Conservation (phyloP, 2,797 vertebrate genomes). For the Thripadectes ignobilis region DNA sequence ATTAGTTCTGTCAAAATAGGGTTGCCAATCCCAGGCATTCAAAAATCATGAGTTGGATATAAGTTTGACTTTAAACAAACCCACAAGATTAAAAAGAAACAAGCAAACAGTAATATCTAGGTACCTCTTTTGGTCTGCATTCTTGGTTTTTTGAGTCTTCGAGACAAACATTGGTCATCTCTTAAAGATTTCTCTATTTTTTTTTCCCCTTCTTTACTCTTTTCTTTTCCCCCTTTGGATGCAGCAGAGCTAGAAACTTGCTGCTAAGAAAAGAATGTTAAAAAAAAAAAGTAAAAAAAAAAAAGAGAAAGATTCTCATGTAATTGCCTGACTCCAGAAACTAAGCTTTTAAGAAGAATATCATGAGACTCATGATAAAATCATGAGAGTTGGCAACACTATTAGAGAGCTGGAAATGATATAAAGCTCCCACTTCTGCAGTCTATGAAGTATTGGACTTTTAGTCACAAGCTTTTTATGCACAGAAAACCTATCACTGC, state of each 20-base stretch:
- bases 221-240: not conserved
- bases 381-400: constrained; percentile 66
- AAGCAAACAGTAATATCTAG: not conserved
- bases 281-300: not conserved
- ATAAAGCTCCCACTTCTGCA: constrained; percentile 51
- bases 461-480: constrained; percentile 26
- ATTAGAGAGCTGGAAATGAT: constrained; percentile 63
- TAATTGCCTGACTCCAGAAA: constrained; percentile 64
- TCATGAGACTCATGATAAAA: constrained; percentile 69
- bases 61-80: not conserved
- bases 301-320: not conserved
- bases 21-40: not conserved
- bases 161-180: not conserved
- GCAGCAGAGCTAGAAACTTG: not conserved
- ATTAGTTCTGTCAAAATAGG: constrained; percentile 31
- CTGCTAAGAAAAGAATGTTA: constrained; percentile 50
- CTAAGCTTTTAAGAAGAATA: constrained; percentile 60
- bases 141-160: not conserved
- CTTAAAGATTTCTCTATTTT: not conserved
- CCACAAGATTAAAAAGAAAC: constrained; percentile 28
- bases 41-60: constrained; percentile 26
- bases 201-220: not conserved
- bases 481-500: constrained; percentile 41
- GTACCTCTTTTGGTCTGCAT: not conserved
- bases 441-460: constrained; percentile 46